Evolutionary conservation across 2,888 invertebrate species (phyloP), one percentile per base, ranked within the genome.

Genomic region (Limnephilus marmoratus): DNA sequence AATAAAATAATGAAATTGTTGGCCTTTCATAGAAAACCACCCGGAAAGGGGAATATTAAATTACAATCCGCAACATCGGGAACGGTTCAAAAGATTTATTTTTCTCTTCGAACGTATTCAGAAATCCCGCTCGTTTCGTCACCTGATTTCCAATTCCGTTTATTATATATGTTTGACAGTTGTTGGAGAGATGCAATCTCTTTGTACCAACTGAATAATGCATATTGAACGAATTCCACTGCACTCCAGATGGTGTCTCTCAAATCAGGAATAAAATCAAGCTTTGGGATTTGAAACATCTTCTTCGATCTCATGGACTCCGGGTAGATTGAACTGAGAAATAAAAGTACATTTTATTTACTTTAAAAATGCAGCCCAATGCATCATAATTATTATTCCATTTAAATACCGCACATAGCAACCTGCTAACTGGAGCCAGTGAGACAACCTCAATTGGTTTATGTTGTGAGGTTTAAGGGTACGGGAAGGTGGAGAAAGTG

Each of bases 61-160:
- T 68, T n/a, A n/a, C n/a, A n/a, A 68, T 68, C 68, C 68, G 24
- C 24, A 68, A 4, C 68, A 68, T 68, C n/a, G 68, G 24, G 9
- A 68, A n/a, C 68, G 9, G 68, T 68, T 68, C n/a, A 9, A 68
- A 53, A n/a, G 68, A n/a, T 68, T 68, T 68, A 68, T 68, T 68
- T 68, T 68, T 37, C 86, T 31, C 11, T 15, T 49, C 45, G 29
- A 86, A 11, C 41, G 31, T 31, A 86, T 53, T 41, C 45, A 49
- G 53, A 37, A 68, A 29, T 86, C 86, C n/a, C 13, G 45, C 29
- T 29, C 53, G 45, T 15, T 49, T 83, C 68, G 90, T 82, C 90
- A 90, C 90, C 91, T 91, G 92, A 81, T 92, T 92, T 90, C 86
- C 92, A 90, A 92, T 90, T 90, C 92, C 92, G 88, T 92, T 92